These are phyloP conservation scores for Coenonympha arcania DNA, from an alignment of 2,888 invertebrate species.

Conservation along the genomic window DNA sequence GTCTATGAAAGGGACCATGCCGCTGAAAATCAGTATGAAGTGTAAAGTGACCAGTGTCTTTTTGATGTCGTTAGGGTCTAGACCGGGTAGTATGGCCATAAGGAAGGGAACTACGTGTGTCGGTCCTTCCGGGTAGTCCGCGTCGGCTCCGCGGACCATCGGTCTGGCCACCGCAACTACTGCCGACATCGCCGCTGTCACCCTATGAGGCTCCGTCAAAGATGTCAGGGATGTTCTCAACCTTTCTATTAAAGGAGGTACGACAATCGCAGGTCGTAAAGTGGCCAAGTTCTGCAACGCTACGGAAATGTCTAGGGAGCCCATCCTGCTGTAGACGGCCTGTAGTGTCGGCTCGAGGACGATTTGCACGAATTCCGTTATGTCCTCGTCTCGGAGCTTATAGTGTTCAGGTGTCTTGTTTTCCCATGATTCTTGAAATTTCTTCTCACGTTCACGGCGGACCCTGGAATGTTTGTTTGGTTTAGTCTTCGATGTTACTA, in stretches of 20 bases:
- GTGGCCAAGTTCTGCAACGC: slow-evolving; percentile 84
- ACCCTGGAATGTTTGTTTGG: slow-evolving; percentile 48
- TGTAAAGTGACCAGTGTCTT: slow-evolving; percentile 85
- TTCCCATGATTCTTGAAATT: slow-evolving; percentile 79
- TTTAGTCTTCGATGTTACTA: no score
- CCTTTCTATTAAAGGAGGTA: slow-evolving; percentile 87
- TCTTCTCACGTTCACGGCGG: slow-evolving; percentile 77
- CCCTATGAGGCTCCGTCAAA: slow-evolving; percentile 89
- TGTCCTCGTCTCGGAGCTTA: slow-evolving; percentile 84
- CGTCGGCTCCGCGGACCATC: slow-evolving; percentile 70
- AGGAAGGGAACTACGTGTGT: slow-evolving; percentile 87
- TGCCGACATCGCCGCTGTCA: slow-evolving; percentile 81
- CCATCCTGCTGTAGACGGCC: slow-evolving; percentile 84
- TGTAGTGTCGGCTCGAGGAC: slow-evolving; percentile 83
- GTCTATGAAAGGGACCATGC: slow-evolving; percentile 87
- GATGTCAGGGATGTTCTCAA: slow-evolving; percentile 87
- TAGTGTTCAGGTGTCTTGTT: slow-evolving; percentile 78
- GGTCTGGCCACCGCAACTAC: slow-evolving; percentile 80
- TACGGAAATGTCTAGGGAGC: slow-evolving; percentile 76
- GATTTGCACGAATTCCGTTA: slow-evolving; percentile 85
- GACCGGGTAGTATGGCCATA: slow-evolving; percentile 86
- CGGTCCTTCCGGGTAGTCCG: slow-evolving; percentile 82
- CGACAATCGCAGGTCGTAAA: slow-evolving; percentile 85
- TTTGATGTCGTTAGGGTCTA: slow-evolving; percentile 90
- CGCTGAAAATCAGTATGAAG: slow-evolving; percentile 82